Evolutionary conservation across 2,888 invertebrate genomes (phyloP), one percentile per base, ranked within the genome.

Genomic region (Timema cristinae): DNA sequence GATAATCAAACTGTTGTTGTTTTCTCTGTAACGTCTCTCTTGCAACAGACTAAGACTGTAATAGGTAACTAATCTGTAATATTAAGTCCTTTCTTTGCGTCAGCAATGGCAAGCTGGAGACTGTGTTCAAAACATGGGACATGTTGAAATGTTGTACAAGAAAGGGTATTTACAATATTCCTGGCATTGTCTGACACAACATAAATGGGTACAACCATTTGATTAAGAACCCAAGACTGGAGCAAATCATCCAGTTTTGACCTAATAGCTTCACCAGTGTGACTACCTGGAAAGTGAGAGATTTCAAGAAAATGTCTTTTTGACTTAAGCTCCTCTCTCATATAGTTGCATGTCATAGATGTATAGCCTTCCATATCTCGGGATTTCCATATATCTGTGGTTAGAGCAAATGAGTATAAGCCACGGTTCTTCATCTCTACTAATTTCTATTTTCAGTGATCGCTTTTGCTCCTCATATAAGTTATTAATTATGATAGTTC

Each of bases 141-240:
- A 50, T 70, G 70, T 7, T 70, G 48, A 61, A 61, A 70, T 9
- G 47, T 32, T 56, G 59, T 61, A 47, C 66, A n/a, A 8, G 49
- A n/a, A 6, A 70, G 50, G 13, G 70, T 63, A 47, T 49, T 66
- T 9, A 10, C 16, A 50, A 63, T 50, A 48, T 70, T 70, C 8
- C 66, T 48, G 16, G 63, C 70, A 63, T 70, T 70, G 63, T 70
- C 63, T 7, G 70, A 63, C n/a, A 70, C 63, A 6, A 70, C 63
- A 63, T 63, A 63, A 16, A 70, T 48, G 8, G 70, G 70, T 9
- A 70, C 51, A n/a, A 32, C 50, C 15, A 50, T 10, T 11, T 50
- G 13, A 48, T 16, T 47, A 5, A 70, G 50, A n/a, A 49, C 49
- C 70, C 70, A 70, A 49, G 49, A 13, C n/a, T 56, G 49, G 7